Percentiles rank a stretch among this genome's conserved stretches.
These are phyloP conservation scores for Neodiprion pinetum DNA, from an alignment of 1,140 invertebrate species.

Conservation along the genomic window DNA sequence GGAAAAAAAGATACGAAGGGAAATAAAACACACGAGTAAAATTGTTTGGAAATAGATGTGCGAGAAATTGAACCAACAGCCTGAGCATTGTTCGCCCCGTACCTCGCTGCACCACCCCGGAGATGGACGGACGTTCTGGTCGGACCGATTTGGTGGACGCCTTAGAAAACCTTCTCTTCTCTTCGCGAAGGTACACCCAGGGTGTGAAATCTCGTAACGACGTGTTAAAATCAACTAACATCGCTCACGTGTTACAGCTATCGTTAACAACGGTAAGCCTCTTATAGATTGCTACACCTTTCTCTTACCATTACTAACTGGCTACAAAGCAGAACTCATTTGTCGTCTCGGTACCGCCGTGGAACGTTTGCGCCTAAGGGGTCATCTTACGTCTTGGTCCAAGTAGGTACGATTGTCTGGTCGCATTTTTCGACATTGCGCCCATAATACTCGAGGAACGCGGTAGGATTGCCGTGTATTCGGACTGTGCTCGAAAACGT, in stretches of 20 bases:
- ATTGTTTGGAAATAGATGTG: background rate
- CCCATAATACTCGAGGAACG: too few relatives aligned
- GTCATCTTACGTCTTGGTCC: too few relatives aligned
- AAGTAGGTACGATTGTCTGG: too few relatives aligned
- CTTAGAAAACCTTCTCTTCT: background rate
- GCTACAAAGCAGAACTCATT: background rate
- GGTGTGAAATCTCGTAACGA: slow-evolving; percentile 52
- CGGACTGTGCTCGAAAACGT: too few relatives aligned
- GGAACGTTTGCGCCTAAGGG: too few relatives aligned
- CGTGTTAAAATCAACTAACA: slow-evolving; percentile 46
- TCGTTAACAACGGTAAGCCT: slow-evolving; percentile 7
- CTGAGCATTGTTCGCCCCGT: background rate
- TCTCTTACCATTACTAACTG: background rate
- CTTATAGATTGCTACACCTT: slow-evolving; percentile 1
- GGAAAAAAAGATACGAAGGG: background rate
- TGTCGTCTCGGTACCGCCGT: background rate
- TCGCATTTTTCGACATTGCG: too few relatives aligned
- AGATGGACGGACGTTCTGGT: too few relatives aligned
- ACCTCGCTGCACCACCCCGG: too few relatives aligned
- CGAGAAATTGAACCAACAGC: background rate
- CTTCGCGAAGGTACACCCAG: background rate
- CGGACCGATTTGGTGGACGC: background rate
- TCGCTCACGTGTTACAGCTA: slow-evolving; percentile 7
- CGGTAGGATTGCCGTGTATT: too few relatives aligned
- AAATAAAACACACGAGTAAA: background rate